phyloP scores from a whole-genome alignment of 2,888 invertebrate genomes.

The Villa cingulata region DNA sequence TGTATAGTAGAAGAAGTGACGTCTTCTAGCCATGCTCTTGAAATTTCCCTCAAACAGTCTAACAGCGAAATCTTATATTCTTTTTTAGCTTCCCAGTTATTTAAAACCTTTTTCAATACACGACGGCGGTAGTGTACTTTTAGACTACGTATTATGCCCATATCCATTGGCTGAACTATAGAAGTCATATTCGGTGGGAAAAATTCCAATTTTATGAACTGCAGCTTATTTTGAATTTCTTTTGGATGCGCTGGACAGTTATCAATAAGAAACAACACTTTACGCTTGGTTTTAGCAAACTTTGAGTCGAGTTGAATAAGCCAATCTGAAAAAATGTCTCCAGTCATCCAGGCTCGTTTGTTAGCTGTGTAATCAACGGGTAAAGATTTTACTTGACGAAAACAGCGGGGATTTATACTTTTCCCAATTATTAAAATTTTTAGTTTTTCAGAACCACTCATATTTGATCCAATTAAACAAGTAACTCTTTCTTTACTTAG shows the following conservation, averaged over 20 bases:
- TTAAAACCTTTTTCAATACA: neutral
- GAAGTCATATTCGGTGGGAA: conserved; percentile 4
- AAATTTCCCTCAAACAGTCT: conserved; percentile 1
- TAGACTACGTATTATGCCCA: conserved; percentile 3
- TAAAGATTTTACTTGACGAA: conserved; percentile 9
- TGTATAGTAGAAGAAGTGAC: conserved; percentile 4
- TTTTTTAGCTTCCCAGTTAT: conserved; percentile 1
- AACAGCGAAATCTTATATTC: neutral
- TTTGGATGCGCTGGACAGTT: conserved; percentile 4
- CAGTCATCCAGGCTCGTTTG: conserved; percentile 8
- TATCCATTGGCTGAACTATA: conserved; percentile 6
- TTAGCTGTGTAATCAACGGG: conserved; percentile 3
- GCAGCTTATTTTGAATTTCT: conserved; percentile 4
- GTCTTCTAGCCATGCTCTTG: conserved; percentile 2
- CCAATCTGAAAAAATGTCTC: conserved; percentile 6
- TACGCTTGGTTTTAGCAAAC: neutral
- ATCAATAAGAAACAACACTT: neutral
- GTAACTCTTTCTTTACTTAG: conserved; percentile 18
- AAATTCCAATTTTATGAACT: conserved; percentile 5
- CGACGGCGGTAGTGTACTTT: conserved; percentile 1
- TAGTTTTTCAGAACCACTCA: conserved; percentile 17
- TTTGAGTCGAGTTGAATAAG: too few relatives aligned
- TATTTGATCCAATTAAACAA: conserved; percentile 18
- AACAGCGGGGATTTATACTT: conserved; percentile 18
- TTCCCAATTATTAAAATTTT: conserved; percentile 19